These are phyloP conservation scores for Euura saliciscinereae DNA, from an alignment of 1,140 invertebrate genomes.

Conservation along the genomic window DNA sequence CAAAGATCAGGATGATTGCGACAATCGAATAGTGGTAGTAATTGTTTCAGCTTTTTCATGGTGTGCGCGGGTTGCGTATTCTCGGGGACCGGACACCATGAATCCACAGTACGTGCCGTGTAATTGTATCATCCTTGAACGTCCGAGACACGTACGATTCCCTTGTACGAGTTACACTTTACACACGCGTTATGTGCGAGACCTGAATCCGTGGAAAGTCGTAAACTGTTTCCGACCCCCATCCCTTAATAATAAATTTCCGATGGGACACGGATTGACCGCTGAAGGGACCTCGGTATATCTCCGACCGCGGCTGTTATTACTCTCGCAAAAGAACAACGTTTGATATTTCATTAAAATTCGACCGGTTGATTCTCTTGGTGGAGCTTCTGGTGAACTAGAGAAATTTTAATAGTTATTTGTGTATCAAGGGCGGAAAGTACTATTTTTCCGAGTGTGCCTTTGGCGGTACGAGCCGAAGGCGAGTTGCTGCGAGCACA, in stretches of 20 bases:
- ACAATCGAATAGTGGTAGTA: background rate
- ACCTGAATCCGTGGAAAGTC: too few relatives aligned
- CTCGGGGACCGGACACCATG: background rate
- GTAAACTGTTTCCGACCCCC: too few relatives aligned
- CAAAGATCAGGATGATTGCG: background rate
- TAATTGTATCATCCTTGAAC: too few relatives aligned
- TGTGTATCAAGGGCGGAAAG: too few relatives aligned
- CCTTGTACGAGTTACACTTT: too few relatives aligned
- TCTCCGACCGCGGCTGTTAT: constrained; percentile 3
- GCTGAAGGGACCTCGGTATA: background rate
- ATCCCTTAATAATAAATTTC: too few relatives aligned
- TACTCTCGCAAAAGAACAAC: constrained; percentile 6
- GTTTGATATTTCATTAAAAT: constrained; percentile 43
- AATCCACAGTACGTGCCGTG: background rate
- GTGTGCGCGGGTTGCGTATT: background rate
- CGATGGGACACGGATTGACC: background rate
- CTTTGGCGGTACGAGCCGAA: too few relatives aligned
- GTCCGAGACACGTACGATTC: too few relatives aligned
- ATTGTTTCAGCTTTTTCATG: background rate
- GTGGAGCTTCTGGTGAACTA: constrained; percentile 32
- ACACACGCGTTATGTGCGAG: too few relatives aligned
- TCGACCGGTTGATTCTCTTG: constrained; percentile 44
- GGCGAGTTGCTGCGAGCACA: too few relatives aligned
- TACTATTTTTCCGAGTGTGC: too few relatives aligned
- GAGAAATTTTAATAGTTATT: too few relatives aligned